Base-by-base conservation (phyloP, 2,797 vertebrate species). In the Thunnus albacares region DNA sequence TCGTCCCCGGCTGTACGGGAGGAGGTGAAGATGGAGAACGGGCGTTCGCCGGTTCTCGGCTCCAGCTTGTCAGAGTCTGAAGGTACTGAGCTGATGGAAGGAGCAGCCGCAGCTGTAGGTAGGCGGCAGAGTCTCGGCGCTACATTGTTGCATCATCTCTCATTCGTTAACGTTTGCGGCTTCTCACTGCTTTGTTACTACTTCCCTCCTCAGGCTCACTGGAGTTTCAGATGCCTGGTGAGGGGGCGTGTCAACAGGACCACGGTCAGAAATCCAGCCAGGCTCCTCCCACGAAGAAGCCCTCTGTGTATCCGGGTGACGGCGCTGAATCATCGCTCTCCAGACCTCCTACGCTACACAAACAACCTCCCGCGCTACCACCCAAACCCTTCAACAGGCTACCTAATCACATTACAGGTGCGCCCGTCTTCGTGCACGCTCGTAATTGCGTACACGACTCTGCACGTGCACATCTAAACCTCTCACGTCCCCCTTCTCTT, bases 321-420 rank as follows among this genome's bases (percentile, higher is more conserved):
- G 90, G 95, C 89, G 93, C 96, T 75, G 98, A 98, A 77, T 95
- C 96, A 59, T 92, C 95, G 1, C 79, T 87, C 89, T 93, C 95
- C 93, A 97, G 97, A 95, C 96, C 97, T 92, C 91, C 96, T 43
- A 89, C 95, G 85, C 94, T 97, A 86, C 96, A 96, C 94, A 99
- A 99, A 94, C 97, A 99, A 87, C 97, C 98, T 91, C 98, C 98
- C 26, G 97, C 97, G 89, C 96, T 97, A 90, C 97, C 96, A 89
- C 98, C 98, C 89, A 99, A 99, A 95, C 98, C 98, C 86, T 97
- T 97, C 92, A 92, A 94, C 96, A 96, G 98, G 95, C 96, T 98
- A 91, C 96, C 96, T 88, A 98, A 96, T 94, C 97, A 98, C 93
- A 95, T 98, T 72, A 93, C 97, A 95, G 98, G 93, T 90, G 17